These are phyloP conservation scores for Hirundo rustica DNA, from an alignment of 2,797 vertebrate genomes.

Conservation along the genomic window DNA sequence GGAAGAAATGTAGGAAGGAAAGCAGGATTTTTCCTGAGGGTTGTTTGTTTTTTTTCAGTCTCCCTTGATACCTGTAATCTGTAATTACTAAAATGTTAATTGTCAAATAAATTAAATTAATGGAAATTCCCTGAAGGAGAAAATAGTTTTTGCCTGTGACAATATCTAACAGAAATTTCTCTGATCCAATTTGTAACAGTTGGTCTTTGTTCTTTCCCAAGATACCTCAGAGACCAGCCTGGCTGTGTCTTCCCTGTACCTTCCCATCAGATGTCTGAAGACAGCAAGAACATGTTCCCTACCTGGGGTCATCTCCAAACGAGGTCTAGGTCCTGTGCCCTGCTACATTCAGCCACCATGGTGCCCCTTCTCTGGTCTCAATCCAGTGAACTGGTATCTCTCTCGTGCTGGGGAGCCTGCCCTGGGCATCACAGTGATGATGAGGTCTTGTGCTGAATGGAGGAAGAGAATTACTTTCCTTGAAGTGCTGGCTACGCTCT, in stretches of 20 bases:
- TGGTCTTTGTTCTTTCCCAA: background rate
- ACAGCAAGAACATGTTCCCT: background rate
- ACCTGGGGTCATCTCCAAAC: background rate
- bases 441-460: background rate
- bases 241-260: background rate
- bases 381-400: background rate
- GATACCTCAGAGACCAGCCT: background rate
- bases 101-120: background rate
- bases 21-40: background rate
- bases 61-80: background rate
- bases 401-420: background rate
- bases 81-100: background rate
- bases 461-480: background rate
- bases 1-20: background rate
- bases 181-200: background rate
- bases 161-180: background rate
- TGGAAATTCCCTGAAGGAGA: background rate
- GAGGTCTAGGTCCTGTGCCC: background rate
- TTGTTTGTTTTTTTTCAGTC: background rate
- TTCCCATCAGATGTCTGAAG: background rate
- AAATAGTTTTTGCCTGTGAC: background rate
- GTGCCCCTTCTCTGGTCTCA: background rate
- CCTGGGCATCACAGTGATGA: background rate
- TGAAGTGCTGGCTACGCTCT: background rate
- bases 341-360: rapidly evolving